Conservation (phyloP, 2,797 vertebrate species). For the Ctenosaura bakeri region DNA sequence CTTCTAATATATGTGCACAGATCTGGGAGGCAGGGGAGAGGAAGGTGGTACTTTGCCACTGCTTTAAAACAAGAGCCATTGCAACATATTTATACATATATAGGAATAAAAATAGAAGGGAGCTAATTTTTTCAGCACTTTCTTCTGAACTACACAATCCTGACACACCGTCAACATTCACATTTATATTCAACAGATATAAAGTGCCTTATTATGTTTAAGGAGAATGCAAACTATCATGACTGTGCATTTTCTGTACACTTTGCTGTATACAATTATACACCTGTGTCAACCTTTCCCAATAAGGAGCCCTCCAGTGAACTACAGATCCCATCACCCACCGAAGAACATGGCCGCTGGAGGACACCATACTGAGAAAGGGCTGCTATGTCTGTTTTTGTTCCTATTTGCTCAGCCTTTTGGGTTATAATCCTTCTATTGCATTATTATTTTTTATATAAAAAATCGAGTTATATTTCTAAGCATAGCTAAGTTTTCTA, state of each 20-base stretch:
- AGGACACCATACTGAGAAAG: too few species aligned
- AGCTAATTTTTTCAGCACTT: slow-evolving; percentile 64
- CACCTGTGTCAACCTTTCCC: slow-evolving; percentile 41
- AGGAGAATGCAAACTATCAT: slow-evolving; percentile 72
- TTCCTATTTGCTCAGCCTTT: slow-evolving; percentile 73
- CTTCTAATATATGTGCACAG: slow-evolving; percentile 61
- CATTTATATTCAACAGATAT: slow-evolving; percentile 52
- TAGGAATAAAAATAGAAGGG: slow-evolving; percentile 53
- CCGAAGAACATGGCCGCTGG: too few species aligned
- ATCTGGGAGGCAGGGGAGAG: neutral
- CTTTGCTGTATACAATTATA: slow-evolving; percentile 78
- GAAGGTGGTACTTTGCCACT: neutral
- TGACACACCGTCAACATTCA: slow-evolving; percentile 69
- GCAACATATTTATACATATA: slow-evolving; percentile 73
- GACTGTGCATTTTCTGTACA: slow-evolving; percentile 78
- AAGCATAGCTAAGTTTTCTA: slow-evolving; percentile 68
- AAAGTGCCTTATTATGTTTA: slow-evolving; percentile 72
- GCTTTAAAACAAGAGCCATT: neutral
- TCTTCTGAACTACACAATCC: slow-evolving; percentile 69
- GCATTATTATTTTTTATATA: neutral
- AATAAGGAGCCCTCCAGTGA: neutral
- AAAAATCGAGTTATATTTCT: slow-evolving; percentile 70
- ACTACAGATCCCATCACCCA: too few species aligned
- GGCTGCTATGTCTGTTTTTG: slow-evolving; percentile 54
- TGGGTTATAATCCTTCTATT: slow-evolving; percentile 68